phyloP scores from a whole-genome alignment of 2,888 invertebrate species.

The Mesoligia furuncula region DNA sequence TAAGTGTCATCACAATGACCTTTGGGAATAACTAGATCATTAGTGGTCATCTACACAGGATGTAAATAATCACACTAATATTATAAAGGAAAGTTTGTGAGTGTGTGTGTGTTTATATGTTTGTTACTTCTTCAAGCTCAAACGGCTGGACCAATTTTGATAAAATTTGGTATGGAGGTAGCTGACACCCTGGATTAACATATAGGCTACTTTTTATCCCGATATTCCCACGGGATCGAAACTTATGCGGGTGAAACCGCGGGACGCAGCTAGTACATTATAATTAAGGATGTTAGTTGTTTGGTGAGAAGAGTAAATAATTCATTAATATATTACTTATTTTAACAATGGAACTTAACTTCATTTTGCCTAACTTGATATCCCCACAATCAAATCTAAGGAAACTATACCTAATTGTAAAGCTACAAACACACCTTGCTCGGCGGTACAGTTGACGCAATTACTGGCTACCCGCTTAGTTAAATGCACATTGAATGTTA shows the following conservation, averaged over 20 bases:
- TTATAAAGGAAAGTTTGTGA: no score
- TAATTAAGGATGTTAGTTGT: no score
- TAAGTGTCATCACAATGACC: background rate
- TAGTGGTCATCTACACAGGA: background rate
- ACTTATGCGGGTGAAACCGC: no score
- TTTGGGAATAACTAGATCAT: background rate
- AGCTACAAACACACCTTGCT: background rate
- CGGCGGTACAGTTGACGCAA: slow-evolving; percentile 19
- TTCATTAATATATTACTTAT: background rate
- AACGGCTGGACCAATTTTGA: no score
- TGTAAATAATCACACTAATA: no score
- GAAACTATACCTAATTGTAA: slow-evolving; percentile 3
- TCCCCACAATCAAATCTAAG: background rate
- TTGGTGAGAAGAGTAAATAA: background rate
- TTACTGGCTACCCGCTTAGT: slow-evolving; percentile 28
- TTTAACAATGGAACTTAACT: background rate
- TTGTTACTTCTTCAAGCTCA: no score
- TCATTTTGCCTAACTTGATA: background rate
- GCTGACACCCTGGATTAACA: no score
- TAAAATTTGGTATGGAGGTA: no score
- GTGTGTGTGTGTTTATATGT: no score
- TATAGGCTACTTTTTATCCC: no score
- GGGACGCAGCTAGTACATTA: no score
- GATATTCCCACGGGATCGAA: no score
- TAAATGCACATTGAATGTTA: slow-evolving; percentile 36